Percentiles rank a stretch among this genome's conserved stretches.
Evolutionary conservation across 2,888 invertebrate species (phyloP).

Genomic region (Apocheima hispidaria): DNA sequence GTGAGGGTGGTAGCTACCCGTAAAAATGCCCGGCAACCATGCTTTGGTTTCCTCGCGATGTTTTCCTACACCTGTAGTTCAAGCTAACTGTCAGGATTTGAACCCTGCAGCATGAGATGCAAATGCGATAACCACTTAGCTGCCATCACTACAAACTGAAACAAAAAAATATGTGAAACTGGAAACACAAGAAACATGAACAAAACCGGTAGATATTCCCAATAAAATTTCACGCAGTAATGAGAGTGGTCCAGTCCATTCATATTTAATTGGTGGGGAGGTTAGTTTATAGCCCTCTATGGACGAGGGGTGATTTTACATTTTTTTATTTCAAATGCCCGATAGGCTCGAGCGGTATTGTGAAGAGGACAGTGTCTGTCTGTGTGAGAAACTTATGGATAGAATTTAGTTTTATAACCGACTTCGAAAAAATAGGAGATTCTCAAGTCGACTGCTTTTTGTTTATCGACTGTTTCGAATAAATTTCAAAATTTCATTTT

Average conservation of each 20-base stretch:
- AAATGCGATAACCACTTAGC: too few species aligned
- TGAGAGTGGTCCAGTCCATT: conserved; percentile 68
- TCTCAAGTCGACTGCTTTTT: background rate
- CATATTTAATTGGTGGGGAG: conserved; percentile 82
- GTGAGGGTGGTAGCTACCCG: too few species aligned
- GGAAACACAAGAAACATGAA: conserved; percentile 48
- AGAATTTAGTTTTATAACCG: conserved; percentile 24
- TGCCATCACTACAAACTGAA: too few species aligned
- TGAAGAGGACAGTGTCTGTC: conserved; percentile 72
- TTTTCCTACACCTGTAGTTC: too few species aligned
- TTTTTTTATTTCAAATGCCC: conserved; percentile 78
- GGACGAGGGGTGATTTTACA: conserved; percentile 77
- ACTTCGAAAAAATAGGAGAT: background rate
- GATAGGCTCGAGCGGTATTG: conserved; percentile 79
- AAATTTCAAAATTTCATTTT: too few species aligned
- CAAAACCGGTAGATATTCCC: conserved; percentile 43
- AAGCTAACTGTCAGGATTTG: too few species aligned
- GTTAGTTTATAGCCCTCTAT: conserved; percentile 77
- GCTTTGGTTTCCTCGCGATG: too few species aligned
- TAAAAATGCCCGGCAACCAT: too few species aligned
- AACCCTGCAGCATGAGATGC: too few species aligned
- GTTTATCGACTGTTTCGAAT: too few species aligned
- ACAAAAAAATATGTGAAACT: too few species aligned
- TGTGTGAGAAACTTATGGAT: conserved; percentile 54
- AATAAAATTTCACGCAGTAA: conserved; percentile 70